These are phyloP conservation scores for Peucedramus taeniatus DNA, from an alignment of 2,113 vertebrate genomes.

Conservation along the genomic window DNA sequence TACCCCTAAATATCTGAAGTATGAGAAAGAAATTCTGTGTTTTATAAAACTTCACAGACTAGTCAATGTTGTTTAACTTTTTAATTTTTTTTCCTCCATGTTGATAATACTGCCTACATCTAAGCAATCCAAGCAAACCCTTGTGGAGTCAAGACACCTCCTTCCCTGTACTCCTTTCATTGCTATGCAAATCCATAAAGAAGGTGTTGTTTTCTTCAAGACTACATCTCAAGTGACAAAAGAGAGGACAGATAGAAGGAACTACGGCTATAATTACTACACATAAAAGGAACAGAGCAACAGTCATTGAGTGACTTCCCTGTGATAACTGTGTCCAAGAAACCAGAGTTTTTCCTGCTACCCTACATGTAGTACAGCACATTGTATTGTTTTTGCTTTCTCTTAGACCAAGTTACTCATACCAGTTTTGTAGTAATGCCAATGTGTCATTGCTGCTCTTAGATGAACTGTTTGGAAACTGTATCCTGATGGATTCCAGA, in stretches of 20 bases:
- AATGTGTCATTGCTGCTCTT: background rate
- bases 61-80: background rate
- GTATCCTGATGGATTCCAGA: background rate
- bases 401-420: background rate
- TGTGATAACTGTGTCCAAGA: background rate
- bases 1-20: background rate
- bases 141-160: background rate
- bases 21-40: background rate
- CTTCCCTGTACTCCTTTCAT: background rate
- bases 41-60: background rate
- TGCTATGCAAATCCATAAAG: background rate
- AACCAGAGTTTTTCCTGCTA: background rate
- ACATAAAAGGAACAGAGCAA: background rate
- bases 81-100: fast-evolving
- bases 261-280: background rate
- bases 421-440: background rate
- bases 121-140: background rate
- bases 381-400: background rate
- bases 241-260: background rate
- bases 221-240: background rate
- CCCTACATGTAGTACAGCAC: background rate
- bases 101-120: background rate
- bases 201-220: background rate
- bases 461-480: background rate
- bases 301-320: background rate